Percentiles rank a stretch among this genome's conserved stretches.
phyloP scores from a whole-genome alignment of 2,113 vertebrate species.

The Centropus bengalensis region DNA sequence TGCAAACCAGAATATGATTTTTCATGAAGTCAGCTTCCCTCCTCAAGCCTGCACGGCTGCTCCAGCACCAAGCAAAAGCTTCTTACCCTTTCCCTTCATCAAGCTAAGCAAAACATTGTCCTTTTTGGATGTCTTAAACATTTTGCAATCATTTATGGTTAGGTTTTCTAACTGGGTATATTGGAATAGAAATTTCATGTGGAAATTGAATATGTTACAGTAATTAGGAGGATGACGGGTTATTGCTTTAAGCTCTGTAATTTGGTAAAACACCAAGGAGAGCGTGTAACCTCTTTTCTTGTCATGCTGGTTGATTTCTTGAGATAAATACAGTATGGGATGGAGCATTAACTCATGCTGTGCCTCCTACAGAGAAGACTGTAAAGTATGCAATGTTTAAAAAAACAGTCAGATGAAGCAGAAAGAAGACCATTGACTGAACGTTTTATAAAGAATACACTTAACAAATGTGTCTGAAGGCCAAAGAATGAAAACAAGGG shows the following conservation, averaged over 20 bases:
- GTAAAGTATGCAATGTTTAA: background rate
- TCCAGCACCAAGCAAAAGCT: background rate
- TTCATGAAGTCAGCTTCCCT: background rate
- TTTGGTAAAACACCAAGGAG: background rate
- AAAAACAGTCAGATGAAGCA: background rate
- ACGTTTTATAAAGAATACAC: background rate
- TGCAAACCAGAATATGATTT: background rate
- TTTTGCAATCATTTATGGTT: rapidly evolving
- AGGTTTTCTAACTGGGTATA: background rate
- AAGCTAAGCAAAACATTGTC: background rate
- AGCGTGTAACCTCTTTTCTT: background rate
- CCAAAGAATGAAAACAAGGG: background rate
- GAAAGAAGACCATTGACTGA: background rate
- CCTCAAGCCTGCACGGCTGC: background rate
- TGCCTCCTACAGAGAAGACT: background rate
- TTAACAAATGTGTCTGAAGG: background rate
- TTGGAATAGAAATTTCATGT: background rate
- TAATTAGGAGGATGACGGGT: background rate
- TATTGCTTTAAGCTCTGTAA: background rate
- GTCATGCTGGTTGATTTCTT: background rate
- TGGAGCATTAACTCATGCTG: background rate
- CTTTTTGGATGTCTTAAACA: rapidly evolving
- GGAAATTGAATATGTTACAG: background rate
- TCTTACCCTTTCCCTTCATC: background rate
- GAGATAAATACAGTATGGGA: background rate